Base-by-base conservation (phyloP, 2,113 vertebrate genomes). In the Enhydra lutris region DNA sequence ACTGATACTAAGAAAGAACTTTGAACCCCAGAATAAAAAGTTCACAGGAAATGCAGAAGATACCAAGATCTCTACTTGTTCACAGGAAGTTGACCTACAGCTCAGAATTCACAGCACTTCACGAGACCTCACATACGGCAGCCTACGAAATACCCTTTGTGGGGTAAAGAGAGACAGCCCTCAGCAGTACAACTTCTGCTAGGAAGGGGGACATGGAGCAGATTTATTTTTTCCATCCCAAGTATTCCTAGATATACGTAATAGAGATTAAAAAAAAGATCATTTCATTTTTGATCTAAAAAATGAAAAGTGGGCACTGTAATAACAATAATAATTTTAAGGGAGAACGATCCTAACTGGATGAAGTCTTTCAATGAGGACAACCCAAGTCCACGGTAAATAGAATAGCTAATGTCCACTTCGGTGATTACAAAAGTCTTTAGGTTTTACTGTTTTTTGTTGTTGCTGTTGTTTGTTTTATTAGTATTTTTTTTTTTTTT, bases 1-100 rank as follows among this genome's bases (percentile, higher is more conserved):
- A 61, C 65, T 95, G 97, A 97, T 91, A 97, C 88, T 94, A 98
- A 98, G 97, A 96, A 98, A 97, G 83, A 93, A 95, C 89, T 97
- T 97, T 88, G 95, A 98, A 90, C 78, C 94, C 34, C 96, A 97
- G 81, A 95, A 63, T 89, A 69, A 61, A 83, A 93, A 95, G 88
- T 95, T 97, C 61, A 98, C 97, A 98, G 97, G 97, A 99, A 98
- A 97, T 86, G 73, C n/a, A 97, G 69, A 98, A 71, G 95, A 90
- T 96, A 92, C 61, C 0, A 0, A 97, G 89, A 97, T 39, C 94
- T 92, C 93, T 10, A 3, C 86, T 91, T 94, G 42, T 18, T 82
- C 61, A 97, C 97, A 98, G 98, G 98, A 99, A 98, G 89, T 29
- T 87, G 93, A 97, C 61, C 95, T 50, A 50, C 21, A 39, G 59